These are phyloP conservation scores for Palythoa grandiflora DNA, from an alignment of 92 coral and sea anemone species.

Conservation along the genomic window DNA sequence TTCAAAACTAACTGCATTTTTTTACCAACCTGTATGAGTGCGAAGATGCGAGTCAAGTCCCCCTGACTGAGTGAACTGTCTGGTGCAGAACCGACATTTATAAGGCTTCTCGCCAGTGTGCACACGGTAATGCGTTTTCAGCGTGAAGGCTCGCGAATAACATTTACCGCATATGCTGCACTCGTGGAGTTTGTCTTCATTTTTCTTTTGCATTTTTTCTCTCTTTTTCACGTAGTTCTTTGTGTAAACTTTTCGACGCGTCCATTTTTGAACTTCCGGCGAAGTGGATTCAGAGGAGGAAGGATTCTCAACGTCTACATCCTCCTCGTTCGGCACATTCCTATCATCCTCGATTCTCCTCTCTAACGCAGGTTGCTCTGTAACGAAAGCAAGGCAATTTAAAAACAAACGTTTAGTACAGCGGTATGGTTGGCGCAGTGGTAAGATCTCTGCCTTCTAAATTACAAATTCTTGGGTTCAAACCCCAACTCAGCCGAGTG, in stretches of 20 bases:
- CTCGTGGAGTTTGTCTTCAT: conserved; percentile 23
- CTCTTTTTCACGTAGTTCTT: background rate
- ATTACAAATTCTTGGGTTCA: too few relatives aligned
- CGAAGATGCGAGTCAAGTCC: conserved; percentile 49
- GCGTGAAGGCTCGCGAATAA: conserved; percentile 48
- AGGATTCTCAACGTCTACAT: conserved; percentile 12
- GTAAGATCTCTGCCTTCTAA: too few relatives aligned
- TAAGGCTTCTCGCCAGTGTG: conserved; percentile 43
- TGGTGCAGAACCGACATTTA: conserved; percentile 12
- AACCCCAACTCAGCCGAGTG: too few relatives aligned
- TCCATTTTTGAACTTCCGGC: background rate
- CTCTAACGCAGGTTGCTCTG: background rate
- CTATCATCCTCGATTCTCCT: background rate
- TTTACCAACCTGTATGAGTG: conserved; percentile 27
- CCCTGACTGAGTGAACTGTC: conserved; percentile 47
- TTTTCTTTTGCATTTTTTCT: background rate
- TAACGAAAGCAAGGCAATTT: background rate
- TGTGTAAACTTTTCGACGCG: background rate
- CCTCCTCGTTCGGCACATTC: background rate
- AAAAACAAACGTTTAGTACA: background rate
- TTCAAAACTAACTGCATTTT: background rate
- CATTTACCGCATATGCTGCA: conserved; percentile 38
- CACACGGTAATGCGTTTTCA: conserved; percentile 38
- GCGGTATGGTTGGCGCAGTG: too few relatives aligned
- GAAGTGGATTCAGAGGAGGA: background rate